phyloP scores from a whole-genome alignment of 2,888 invertebrate genomes.

The Acrobasis repandana region DNA sequence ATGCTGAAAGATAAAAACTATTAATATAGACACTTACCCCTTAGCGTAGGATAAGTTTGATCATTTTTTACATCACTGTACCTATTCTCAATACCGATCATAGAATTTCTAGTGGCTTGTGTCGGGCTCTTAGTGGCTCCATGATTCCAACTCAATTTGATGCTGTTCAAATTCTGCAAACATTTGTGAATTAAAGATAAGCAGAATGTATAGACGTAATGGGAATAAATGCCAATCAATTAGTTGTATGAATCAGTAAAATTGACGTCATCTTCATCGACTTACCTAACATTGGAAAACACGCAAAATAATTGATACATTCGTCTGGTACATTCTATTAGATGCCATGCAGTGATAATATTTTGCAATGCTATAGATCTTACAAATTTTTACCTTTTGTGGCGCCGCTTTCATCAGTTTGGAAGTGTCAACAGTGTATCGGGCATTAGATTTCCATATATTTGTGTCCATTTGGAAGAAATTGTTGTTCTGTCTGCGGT shows the following conservation, averaged over 20 bases:
- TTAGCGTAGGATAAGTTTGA: conserved; percentile 62
- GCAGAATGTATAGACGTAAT: too few relatives aligned
- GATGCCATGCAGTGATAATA: too few relatives aligned
- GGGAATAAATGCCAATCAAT: too few relatives aligned
- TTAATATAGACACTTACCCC: conserved; percentile 46
- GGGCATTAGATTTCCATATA: conserved; percentile 61
- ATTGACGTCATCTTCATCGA: too few relatives aligned
- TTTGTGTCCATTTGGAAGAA: conserved; percentile 54
- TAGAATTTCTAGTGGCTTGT: conserved; percentile 57
- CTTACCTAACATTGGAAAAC: conserved; percentile 1
- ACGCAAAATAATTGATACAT: too few relatives aligned
- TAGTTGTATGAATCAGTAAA: too few relatives aligned
- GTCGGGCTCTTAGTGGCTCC: conserved; percentile 66
- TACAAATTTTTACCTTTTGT: conserved; percentile 51
- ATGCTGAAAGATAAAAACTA: too few relatives aligned
- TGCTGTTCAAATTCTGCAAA: conserved; percentile 63
- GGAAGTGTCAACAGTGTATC: conserved; percentile 64
- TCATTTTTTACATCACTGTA: conserved; percentile 66
- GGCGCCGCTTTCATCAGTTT: conserved; percentile 64
- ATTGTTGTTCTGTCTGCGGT: conserved; percentile 59
- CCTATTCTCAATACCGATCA: conserved; percentile 64
- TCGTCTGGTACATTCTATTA: too few relatives aligned
- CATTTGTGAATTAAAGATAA: background rate
- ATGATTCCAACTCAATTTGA: conserved; percentile 70
- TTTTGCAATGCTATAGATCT: too few relatives aligned